Percentiles rank a stretch among this genome's conserved stretches.
Conservation (phyloP, 2,888 invertebrate genomes). For the Drosophila nigritarsus region DNA sequence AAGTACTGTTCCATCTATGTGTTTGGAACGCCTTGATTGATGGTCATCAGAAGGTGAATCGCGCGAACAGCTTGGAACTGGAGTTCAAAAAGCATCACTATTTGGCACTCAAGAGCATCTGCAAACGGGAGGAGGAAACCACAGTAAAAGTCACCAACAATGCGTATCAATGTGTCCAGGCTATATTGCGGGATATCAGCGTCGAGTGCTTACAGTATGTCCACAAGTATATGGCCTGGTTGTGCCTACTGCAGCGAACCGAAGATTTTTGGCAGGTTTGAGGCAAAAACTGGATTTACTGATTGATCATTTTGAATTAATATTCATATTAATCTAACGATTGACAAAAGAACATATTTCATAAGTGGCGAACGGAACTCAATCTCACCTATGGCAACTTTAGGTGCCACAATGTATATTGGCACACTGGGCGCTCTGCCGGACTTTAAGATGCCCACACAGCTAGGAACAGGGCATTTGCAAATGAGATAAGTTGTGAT, state of each 20-base stretch:
- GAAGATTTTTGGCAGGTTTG: slow-evolving; percentile 87
- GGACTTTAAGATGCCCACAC: slow-evolving; percentile 80
- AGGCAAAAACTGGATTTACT: too few relatives aligned
- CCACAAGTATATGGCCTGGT: slow-evolving; percentile 89
- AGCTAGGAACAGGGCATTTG: slow-evolving; percentile 61
- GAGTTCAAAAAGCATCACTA: slow-evolving; percentile 87
- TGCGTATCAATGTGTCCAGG: slow-evolving; percentile 87
- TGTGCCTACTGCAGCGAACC: slow-evolving; percentile 90
- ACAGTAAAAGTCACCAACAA: slow-evolving; percentile 86
- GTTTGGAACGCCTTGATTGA: slow-evolving; percentile 80
- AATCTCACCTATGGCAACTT: slow-evolving; percentile 88
- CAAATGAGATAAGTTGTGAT: slow-evolving; percentile 61
- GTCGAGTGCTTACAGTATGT: slow-evolving; percentile 92
- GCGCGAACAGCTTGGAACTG: slow-evolving; percentile 71
- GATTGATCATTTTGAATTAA: slow-evolving; percentile 56
- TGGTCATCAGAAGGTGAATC: slow-evolving; percentile 53
- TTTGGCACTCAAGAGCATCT: slow-evolving; percentile 86
- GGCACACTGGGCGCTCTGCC: slow-evolving; percentile 79
- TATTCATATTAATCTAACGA: slow-evolving; percentile 75
- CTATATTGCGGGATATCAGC: slow-evolving; percentile 88
- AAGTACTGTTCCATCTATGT: slow-evolving; percentile 90
- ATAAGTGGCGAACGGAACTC: slow-evolving; percentile 88
- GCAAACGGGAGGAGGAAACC: slow-evolving; percentile 86
- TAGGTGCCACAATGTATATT: slow-evolving; percentile 86
- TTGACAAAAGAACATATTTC: slow-evolving; percentile 84